Conservation (phyloP, 1,140 invertebrate species). For the Rhysida immarginata region DNA sequence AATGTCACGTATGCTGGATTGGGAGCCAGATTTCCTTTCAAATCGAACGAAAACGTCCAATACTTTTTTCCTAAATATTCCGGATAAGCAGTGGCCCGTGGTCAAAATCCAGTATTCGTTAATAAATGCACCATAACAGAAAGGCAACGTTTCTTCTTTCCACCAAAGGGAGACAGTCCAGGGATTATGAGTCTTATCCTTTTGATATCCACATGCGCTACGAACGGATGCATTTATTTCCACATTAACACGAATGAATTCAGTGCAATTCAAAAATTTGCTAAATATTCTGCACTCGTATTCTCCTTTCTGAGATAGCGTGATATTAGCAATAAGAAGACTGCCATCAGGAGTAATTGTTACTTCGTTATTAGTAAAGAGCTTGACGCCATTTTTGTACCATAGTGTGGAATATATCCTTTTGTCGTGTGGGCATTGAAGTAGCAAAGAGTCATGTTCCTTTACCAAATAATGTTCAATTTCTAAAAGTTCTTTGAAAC, state of each 20-base stretch:
- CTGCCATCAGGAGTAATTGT: not conserved
- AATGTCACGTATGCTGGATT: not conserved
- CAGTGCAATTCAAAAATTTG: not conserved
- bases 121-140: not conserved
- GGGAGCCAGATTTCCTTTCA: not conserved
- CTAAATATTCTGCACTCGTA: not conserved
- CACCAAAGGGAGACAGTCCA: not conserved
- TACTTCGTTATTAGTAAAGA: not conserved
- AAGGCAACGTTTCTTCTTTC: not conserved
- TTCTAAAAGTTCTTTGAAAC: too few species aligned
- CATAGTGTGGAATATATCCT: not conserved
- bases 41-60: too few species aligned
- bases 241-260: not conserved
- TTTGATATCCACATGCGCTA: not conserved
- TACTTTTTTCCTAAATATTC: too few species aligned
- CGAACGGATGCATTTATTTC: not conserved
- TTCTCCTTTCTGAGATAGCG: not conserved
- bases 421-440: not conserved
- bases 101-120: too few species aligned
- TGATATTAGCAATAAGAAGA: not conserved
- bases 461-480: not conserved
- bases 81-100: too few species aligned
- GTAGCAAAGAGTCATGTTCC: not conserved
- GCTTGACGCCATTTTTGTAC: not conserved
- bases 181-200: not conserved